Percentiles rank a stretch among this genome's conserved stretches.
phyloP scores from a whole-genome alignment of 2,113 vertebrate genomes.

The Haemorhous mexicanus region DNA sequence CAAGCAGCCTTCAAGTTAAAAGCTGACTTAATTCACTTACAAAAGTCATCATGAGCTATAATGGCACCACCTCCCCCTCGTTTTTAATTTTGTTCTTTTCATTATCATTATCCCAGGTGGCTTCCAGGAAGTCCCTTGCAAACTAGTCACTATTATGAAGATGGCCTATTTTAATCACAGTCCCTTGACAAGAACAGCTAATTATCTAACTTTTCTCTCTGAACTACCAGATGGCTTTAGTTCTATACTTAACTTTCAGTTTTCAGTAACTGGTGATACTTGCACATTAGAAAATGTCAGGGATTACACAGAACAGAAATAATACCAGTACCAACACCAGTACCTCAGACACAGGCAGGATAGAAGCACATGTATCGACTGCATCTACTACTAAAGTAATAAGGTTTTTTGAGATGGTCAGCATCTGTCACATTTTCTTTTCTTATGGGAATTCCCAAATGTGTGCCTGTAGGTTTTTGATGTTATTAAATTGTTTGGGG shows the following conservation, averaged over 20 bases:
- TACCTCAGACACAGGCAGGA: not conserved
- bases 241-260: slow-evolving; percentile 28
- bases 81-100: slow-evolving; percentile 56
- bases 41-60: not conserved
- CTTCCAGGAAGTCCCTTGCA: slow-evolving; percentile 39
- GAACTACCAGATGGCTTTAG: slow-evolving; percentile 43
- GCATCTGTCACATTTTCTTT: not conserved
- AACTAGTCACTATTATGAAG: slow-evolving; percentile 37
- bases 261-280: not conserved
- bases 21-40: not conserved
- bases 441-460: not conserved
- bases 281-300: not conserved
- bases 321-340: not conserved
- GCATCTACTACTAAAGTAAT: not conserved
- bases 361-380: accelerated
- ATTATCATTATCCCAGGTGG: slow-evolving; percentile 53
- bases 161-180: slow-evolving; percentile 60
- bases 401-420: not conserved
- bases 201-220: slow-evolving; percentile 52
- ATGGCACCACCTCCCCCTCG: not conserved
- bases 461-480: not conserved
- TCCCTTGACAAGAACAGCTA: slow-evolving; percentile 59
- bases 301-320: not conserved
- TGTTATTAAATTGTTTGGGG: not conserved
- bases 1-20: not conserved